A percentile compares a stretch with the other conserved stretches of the same genome.
Conservation (phyloP, 2,888 invertebrate genomes). For the Mesoligia furuncula region DNA sequence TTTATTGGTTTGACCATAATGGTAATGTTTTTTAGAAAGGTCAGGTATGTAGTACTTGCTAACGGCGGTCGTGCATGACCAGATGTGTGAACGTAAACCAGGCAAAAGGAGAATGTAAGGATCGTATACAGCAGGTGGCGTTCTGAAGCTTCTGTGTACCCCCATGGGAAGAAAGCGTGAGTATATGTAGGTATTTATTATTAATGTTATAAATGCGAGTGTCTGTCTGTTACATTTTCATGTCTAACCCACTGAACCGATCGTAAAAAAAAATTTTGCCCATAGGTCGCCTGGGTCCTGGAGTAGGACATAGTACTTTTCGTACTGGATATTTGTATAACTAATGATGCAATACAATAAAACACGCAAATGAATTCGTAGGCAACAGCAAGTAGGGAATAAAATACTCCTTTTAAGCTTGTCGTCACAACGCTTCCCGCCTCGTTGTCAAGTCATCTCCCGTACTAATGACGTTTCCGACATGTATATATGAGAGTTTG, state of each 20-base stretch:
- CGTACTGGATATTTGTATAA: neutral
- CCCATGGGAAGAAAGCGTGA: neutral
- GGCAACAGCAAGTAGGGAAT: neutral
- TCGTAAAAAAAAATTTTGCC: neutral
- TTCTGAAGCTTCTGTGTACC: neutral
- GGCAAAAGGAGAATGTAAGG: neutral
- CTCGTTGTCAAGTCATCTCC: too few species aligned
- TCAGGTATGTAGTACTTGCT: too few species aligned
- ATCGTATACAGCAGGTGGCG: neutral
- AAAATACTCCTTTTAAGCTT: neutral
- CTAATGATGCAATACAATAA: neutral
- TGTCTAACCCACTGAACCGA: neutral
- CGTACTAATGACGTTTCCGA: too few species aligned
- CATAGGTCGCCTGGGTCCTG: neutral
- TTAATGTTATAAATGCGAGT: neutral
- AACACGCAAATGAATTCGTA: neutral
- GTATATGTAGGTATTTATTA: neutral
- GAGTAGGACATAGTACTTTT: neutral
- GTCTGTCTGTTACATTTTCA: neutral
- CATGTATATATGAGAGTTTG: too few species aligned
- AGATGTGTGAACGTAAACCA: neutral
- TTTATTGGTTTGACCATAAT: too few species aligned
- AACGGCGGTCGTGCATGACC: too few species aligned
- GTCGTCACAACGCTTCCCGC: too few species aligned
- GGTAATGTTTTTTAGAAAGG: too few species aligned